Evolutionary conservation across 2,888 invertebrate species (phyloP), one percentile per base, ranked within the genome.

Genomic region (Melinopterus prodromus): DNA sequence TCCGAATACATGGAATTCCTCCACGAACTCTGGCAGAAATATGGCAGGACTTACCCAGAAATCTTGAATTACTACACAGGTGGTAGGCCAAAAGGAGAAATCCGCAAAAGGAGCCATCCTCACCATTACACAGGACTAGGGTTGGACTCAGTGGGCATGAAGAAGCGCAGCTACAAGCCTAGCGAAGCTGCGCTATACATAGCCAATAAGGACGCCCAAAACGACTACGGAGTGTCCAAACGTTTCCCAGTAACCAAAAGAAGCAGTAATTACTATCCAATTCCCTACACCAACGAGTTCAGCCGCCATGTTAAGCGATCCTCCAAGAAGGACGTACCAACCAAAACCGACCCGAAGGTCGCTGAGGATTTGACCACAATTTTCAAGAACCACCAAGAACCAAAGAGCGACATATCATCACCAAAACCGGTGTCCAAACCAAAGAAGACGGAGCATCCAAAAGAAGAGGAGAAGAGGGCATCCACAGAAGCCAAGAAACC

Each of bases 191-290:
- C 6, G 15, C 77, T 81, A 16, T 82, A 79, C 37, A 36, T 82
- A n/a, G 9, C 69, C 6, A 79, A 79, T 36, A 82, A 81, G 70
- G 82, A 83, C 12, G 80, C 82, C 77, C 79, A 81, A 37, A 83
- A 74, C 2, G 15, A 36, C 16, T 84, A 85, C 74, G 82, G 83
- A 16, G 82, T 82, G 70, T 81, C 82, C 79, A 94, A 94, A 88
- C 91, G 93, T 4, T 94, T 93, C 85, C 93, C 94, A 0, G 93
- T 94, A 0, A 89, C 92, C 3, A 94, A 95, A 87, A 90, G 94
- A 1, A 94, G 94, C 77, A 92, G 92, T 82, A 82, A 82, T 38
- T 83, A 81, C 53, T 83, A 83, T 70, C 86, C 79, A 82, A 84
- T 77, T 83, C 83, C 79, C 7, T 77, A 69, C 76, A 79, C 80